Percentiles rank a stretch among this genome's conserved stretches.
Evolutionary conservation across 1,140 invertebrate species (phyloP).

Genomic region (Formica selysi): DNA sequence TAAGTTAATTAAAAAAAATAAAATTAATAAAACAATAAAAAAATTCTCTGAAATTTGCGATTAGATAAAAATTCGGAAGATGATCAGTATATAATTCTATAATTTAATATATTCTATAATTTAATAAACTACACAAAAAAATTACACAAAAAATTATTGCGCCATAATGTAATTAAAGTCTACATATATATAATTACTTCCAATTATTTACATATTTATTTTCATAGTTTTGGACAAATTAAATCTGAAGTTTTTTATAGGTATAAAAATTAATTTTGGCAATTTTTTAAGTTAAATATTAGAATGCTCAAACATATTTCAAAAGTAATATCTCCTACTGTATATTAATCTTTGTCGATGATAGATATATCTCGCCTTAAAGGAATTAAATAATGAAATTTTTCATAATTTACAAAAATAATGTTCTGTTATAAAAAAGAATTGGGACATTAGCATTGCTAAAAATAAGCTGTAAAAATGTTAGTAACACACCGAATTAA

Average conservation of each 20-base stretch:
- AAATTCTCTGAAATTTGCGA: background rate
- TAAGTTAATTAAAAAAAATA: constrained; percentile 22
- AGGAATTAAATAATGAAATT: background rate
- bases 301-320: background rate
- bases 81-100: background rate
- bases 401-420: constrained; percentile 19
- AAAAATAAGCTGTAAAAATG: constrained; percentile 33
- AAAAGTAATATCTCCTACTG: background rate
- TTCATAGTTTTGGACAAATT: constrained; percentile 29
- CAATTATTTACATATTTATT: constrained; percentile 33
- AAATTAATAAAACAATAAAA: constrained; percentile 19
- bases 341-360: background rate
- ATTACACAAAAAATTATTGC: background rate
- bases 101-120: background rate
- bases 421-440: background rate
- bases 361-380: too few species aligned
- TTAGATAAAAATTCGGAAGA: constrained; percentile 11
- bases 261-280: background rate
- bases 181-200: constrained; percentile 8
- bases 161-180: constrained; percentile 14
- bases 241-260: background rate
- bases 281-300: background rate
- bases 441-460: background rate
- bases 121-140: constrained; percentile 1
- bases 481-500: constrained; percentile 36